Base-by-base conservation (phyloP, 2,888 invertebrate genomes). In the Plagodis pulveraria region DNA sequence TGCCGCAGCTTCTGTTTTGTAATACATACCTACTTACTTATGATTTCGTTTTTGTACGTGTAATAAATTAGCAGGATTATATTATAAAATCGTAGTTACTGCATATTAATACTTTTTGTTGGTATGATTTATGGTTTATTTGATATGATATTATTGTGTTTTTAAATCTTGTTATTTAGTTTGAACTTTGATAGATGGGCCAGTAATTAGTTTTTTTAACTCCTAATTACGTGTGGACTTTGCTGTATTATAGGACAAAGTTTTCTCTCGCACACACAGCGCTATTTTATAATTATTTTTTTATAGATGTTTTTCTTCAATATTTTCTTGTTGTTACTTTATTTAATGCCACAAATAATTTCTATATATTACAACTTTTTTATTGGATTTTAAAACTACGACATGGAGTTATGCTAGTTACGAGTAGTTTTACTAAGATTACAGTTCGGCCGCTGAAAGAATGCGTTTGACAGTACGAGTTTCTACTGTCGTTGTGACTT, bases 1-100 rank as follows among this genome's bases (percentile, higher is more conserved):
- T 58, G 22, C 33, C 42, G 48, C 38, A 40, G 59, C 62, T 61
- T 54, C 60, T 63, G 62, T 62, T 33, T 62, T 48, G 48, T 46
- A 45, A 56, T 33, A 32, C 44, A 48, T 41, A 51, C 48, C 52
- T 33, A 32, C 44, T 44, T 41, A 51, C 48, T 43, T 22, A 12
- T 35, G 43, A 12, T 46, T 52, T 42, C 22, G 50, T 58, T 56
- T 50, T 52, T 56, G 40, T 45, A 11, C 11, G 41, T 44, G 50
- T 38, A 32, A 50, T 49, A 42, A 43, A 40, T 43, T 12, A 43
- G 50, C 35, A 51, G 35, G n/a, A 40, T n/a, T 33, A 46, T 35
- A 40, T n/a, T 36, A 46, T 35, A 35, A 9, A 35, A 47, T 48
- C 12, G 33, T 52, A 43, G 36, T 36, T 12, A 7, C 11, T 34